A percentile compares a stretch with the other conserved stretches of the same genome.
These are phyloP conservation scores for Stegostoma tigrinum DNA, from an alignment of 2,113 vertebrate species.

Conservation along the genomic window DNA sequence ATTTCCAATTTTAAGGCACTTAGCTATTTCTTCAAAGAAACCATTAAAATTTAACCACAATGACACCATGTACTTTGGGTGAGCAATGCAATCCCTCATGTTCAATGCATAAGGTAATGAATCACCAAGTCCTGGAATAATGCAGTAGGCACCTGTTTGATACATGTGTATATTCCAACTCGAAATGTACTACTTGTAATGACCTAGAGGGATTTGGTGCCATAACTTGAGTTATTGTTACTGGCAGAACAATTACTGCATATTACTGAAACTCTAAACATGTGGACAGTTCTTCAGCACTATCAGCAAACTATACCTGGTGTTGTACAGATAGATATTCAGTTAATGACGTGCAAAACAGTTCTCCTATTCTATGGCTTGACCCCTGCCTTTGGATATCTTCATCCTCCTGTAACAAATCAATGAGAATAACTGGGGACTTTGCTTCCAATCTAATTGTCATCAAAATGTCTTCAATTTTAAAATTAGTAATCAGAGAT, in stretches of 20 bases:
- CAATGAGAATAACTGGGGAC: not conserved
- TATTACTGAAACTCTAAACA: not conserved
- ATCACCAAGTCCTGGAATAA: not conserved
- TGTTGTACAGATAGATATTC: not conserved
- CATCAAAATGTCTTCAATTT: not conserved
- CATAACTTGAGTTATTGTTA: not conserved
- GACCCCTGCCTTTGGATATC: not conserved
- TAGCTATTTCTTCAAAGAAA: not conserved
- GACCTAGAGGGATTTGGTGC: not conserved
- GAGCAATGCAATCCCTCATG: not conserved
- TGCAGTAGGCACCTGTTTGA: not conserved
- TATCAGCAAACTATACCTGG: not conserved
- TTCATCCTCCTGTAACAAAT: not conserved
- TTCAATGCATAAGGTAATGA: not conserved
- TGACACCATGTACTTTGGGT: not conserved
- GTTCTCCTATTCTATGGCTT: not conserved
- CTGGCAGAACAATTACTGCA: not conserved
- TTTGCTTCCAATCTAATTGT: not conserved
- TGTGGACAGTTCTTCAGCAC: not conserved
- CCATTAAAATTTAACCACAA: not conserved
- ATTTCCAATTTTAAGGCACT: not conserved
- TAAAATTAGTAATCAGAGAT: too few species aligned
- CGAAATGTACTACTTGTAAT: not conserved
- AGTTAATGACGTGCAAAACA: not conserved
- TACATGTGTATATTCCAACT: not conserved